phyloP scores from a whole-genome alignment of 2,888 invertebrate genomes.

The Poecilus cupreus region DNA sequence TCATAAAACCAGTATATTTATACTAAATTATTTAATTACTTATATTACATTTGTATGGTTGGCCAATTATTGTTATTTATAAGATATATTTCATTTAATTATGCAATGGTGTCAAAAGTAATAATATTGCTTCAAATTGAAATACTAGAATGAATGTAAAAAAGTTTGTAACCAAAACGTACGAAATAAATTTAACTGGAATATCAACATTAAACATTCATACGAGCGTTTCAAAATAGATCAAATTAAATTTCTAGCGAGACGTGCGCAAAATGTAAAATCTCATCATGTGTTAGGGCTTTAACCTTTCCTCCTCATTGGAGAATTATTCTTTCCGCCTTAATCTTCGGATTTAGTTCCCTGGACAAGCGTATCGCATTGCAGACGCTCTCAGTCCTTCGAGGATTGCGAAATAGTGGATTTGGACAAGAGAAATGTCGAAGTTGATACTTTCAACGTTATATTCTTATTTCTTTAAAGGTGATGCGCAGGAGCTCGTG shows the following conservation, averaged over 20 bases:
- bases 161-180: not conserved
- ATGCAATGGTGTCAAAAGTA: no score
- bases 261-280: not conserved
- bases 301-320: not conserved
- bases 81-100: no score
- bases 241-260: not conserved
- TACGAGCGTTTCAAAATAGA: not conserved
- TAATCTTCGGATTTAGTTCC: not conserved
- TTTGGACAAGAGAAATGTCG: conserved; percentile 16
- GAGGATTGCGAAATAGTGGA: conserved; percentile 2
- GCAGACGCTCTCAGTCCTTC: not conserved
- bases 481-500: not conserved
- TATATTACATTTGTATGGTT: no score
- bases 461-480: conserved; percentile 33
- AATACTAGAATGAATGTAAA: no score
- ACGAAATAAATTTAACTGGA: not conserved
- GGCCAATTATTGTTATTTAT: no score
- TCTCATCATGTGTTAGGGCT: not conserved
- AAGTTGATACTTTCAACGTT: conserved; percentile 4
- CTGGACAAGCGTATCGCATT: conserved; percentile 15
- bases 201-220: not conserved
- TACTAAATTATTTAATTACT: no score
- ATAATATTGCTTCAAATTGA: no score
- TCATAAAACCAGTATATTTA: no score
- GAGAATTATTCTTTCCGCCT: conserved; percentile 17